Percentiles rank a stretch among this genome's conserved stretches.
Evolutionary conservation across 2,797 vertebrate species (phyloP).

Genomic region (Catharus ustulatus): DNA sequence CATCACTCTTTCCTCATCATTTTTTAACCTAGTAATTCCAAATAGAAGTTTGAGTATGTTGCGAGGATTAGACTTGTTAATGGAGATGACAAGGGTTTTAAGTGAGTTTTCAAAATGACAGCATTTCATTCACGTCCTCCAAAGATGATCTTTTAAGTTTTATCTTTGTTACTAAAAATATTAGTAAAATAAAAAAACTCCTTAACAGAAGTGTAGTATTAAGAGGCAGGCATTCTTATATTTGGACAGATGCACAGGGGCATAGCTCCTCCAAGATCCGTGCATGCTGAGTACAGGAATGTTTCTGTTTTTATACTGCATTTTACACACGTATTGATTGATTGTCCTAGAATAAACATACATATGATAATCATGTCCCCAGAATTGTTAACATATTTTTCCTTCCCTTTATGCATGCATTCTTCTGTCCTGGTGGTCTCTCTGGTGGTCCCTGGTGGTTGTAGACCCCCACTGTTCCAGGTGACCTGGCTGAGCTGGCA

Average conservation of each 20-base stretch:
- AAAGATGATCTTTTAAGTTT: neutral
- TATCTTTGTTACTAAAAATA: neutral
- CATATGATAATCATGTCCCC: neutral
- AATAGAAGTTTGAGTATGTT: neutral
- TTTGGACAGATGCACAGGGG: neutral
- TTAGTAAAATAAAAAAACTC: neutral
- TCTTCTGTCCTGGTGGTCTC: neutral
- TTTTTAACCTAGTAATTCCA: neutral
- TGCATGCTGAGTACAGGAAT: too few species aligned
- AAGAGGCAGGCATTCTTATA: neutral
- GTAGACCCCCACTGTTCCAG: fast-evolving
- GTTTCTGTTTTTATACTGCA: neutral
- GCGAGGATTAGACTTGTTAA: neutral
- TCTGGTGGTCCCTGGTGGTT: neutral
- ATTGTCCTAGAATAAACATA: neutral
- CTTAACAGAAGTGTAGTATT: too few species aligned
- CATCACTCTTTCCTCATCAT: neutral
- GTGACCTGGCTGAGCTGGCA: neutral
- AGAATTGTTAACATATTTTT: neutral
- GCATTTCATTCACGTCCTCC: neutral
- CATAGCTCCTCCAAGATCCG: neutral
- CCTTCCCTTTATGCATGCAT: fast-evolving
- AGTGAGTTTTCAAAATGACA: neutral
- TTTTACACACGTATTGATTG: neutral
- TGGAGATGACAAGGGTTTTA: neutral